Conservation (phyloP, 64 coral and sea anemone genomes). For the Dendrophyllia cribrosa region DNA sequence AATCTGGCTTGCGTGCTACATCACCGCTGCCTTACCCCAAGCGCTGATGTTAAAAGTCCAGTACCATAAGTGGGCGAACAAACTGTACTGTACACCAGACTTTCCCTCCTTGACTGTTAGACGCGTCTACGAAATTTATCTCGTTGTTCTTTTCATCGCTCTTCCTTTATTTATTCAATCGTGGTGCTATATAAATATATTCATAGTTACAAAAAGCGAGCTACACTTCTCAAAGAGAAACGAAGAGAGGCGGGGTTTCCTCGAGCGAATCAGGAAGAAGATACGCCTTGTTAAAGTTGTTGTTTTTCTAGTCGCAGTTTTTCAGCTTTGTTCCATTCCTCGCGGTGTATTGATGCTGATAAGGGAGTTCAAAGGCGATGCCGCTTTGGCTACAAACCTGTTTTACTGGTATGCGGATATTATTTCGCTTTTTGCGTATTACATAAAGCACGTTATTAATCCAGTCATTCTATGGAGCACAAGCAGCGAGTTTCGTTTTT, state of each 20-base stretch:
- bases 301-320: constrained; percentile 76
- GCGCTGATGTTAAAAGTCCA: constrained; percentile 33
- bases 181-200: constrained; percentile 67
- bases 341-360: constrained; percentile 82
- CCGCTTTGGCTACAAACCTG: neutral
- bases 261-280: constrained; percentile 21
- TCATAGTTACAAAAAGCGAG: constrained; percentile 53
- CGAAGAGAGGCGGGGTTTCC: constrained; percentile 7
- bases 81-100: constrained; percentile 12
- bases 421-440: constrained; percentile 71
- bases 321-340: constrained; percentile 83
- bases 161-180: constrained; percentile 72
- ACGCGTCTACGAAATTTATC: constrained; percentile 68
- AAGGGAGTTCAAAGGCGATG: constrained; percentile 47
- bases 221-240: constrained; percentile 29
- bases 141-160: constrained; percentile 63
- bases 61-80: neutral
- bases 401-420: constrained; percentile 67
- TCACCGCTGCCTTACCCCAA: constrained; percentile 65
- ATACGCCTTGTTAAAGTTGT: constrained; percentile 80
- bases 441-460: constrained; percentile 89
- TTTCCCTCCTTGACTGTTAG: constrained; percentile 43
- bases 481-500: constrained; percentile 61
- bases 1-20: constrained; percentile 79
- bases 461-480: constrained; percentile 75